Base-by-base conservation (phyloP, 2,797 vertebrate genomes). In the Halcyon badia region DNA sequence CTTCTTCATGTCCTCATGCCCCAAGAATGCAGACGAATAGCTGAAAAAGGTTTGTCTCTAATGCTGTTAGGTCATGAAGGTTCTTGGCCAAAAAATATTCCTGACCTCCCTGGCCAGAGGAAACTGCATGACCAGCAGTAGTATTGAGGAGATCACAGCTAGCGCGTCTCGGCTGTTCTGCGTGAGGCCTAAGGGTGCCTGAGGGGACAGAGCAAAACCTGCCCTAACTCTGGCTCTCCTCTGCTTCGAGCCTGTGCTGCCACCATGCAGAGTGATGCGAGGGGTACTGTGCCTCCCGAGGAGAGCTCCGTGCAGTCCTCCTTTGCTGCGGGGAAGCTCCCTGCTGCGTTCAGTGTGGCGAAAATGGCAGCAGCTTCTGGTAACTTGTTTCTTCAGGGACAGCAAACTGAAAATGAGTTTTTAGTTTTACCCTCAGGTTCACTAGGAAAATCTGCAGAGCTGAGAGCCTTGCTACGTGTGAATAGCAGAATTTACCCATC, bases 21-120 rank as follows among this genome's bases (percentile, higher is more conserved):
- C 1, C 2, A 96, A 88, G 93, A 97, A 97, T 97, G 95, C 89
- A 96, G 95, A 94, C 24, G 0, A 96, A 95, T 95, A 86, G 56
- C 94, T 94, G 80, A 73, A 95, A 95, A 94, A 96, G 90, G 93
- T 96, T 96, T 82, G 83, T 89, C 77, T 96, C 60, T 84, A 90
- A 51, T 89, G n/a, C 86, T 95, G 39, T 70, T 64, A 52, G 80
- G 85, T 87, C 91, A 64, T 52, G 94, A 93, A 91, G 44, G 73
- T 88, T 95, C 70, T 76, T 90, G 89, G 94, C 85, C 91, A 91
- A 85, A 96, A 94, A 83, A 56, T 79, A 79, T 64, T 86, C 71
- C 57, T 95, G 92, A 96, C 83, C 91, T 94, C 64, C 48, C 28
- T 73, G 85, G 48, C 73, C 83, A 89, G 51, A 93, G 81, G 80